Evolutionary conservation across 2,888 invertebrate genomes (phyloP).

Genomic region (Rhorus exstirpatorius): DNA sequence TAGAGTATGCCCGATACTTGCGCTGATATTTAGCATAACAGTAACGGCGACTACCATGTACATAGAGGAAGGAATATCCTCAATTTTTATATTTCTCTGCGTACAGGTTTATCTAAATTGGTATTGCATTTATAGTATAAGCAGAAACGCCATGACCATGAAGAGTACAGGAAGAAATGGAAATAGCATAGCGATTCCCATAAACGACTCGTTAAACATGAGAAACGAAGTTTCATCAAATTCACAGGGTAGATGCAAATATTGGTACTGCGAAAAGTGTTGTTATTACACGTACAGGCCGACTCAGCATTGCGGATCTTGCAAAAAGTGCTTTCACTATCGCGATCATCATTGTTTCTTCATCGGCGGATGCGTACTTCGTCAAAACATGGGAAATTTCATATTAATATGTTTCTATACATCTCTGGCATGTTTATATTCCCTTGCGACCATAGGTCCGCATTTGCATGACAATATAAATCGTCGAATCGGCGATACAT

Average conservation of each 20-base stretch:
- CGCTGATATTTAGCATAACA: slow-evolving; percentile 76
- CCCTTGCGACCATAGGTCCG: slow-evolving; percentile 76
- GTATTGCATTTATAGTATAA: slow-evolving; percentile 79
- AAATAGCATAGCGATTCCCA: slow-evolving; percentile 60
- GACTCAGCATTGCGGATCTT: slow-evolving; percentile 78
- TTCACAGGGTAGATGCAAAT: slow-evolving; percentile 66
- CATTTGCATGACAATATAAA: slow-evolving; percentile 77
- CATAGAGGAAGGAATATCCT: slow-evolving; percentile 76
- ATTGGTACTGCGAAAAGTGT: slow-evolving; percentile 81
- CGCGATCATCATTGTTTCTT: slow-evolving; percentile 82
- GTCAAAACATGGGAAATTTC: slow-evolving; percentile 81
- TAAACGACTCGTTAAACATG: not conserved
- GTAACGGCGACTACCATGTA: slow-evolving; percentile 77
- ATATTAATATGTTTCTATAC: slow-evolving; percentile 80
- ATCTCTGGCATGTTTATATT: slow-evolving; percentile 78
- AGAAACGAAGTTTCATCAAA: not conserved
- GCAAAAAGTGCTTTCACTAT: slow-evolving; percentile 80
- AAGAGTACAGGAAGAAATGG: slow-evolving; percentile 54
- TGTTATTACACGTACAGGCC: slow-evolving; percentile 77
- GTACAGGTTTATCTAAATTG: slow-evolving; percentile 81
- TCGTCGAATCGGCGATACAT: slow-evolving; percentile 70
- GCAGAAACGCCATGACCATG: slow-evolving; percentile 73
- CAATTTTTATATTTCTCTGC: slow-evolving; percentile 77
- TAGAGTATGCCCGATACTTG: slow-evolving; percentile 75
- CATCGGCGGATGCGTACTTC: slow-evolving; percentile 79